Base-by-base conservation (phyloP, 2,888 invertebrate species). In the Rhagophthalmus giganteus region DNA sequence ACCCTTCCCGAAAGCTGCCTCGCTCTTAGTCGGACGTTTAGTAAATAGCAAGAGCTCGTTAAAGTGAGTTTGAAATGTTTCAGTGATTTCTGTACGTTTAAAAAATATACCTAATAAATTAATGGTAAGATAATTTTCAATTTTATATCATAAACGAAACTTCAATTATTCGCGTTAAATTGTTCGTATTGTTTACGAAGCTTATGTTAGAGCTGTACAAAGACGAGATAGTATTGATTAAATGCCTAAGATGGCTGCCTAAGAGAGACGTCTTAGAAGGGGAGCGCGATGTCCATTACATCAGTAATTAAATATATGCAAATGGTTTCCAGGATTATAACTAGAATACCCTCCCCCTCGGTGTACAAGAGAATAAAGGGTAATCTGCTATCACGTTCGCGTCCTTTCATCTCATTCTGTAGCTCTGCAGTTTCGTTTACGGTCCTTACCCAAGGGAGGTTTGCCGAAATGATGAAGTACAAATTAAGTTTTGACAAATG, bases 231-330 rank as follows among this genome's bases (percentile, higher is more conserved):
- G 52, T 55, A 55, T 55, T 49, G 55, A 55, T 55, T 32, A 49
- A 35, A 45, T 20, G 14, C 26, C 45, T 54, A 57, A 57, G 57
- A 57, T 57, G 57, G 57, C 57, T 35, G 54, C 50, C 28, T 52
- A 49, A 55, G 52, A 51, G 50, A 48, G 48, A 42, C 51, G 51
- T 57, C 57, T 57, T 57, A 57, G 54, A 49, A 56, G 48, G 52
- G 49, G 48, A 44, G 27, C 30, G 45, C 55, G 35, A 42, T 50
- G 52, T 51, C 57, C 54, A 58, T 55, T 55, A 54, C 57, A 41
- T 44, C 54, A 47, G 59, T 65, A 65, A 65, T 65, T 63, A 65
- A 65, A 65, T 65, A 60, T 65, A 65, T 65, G 65, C 61, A 65
- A 65, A 65, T 64, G 62, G 60, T 62, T 60, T 58, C 51, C 58